Percentiles rank a stretch among this genome's conserved stretches.
These are phyloP conservation scores for Lingula anatina DNA, from an alignment of 2,888 invertebrate species.

Conservation along the genomic window DNA sequence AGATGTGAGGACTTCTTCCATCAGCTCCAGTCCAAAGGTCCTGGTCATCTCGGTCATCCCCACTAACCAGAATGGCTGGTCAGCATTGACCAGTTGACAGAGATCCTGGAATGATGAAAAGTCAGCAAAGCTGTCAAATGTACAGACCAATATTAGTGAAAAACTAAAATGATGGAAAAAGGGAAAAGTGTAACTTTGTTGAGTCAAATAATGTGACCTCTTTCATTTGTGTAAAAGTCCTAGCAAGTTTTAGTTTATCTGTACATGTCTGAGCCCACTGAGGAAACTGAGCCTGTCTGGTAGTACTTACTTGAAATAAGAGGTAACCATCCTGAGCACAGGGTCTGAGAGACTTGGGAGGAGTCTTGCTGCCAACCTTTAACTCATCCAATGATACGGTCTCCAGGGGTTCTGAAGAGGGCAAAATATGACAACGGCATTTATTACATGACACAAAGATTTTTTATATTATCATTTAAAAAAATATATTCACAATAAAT, in stretches of 20 bases:
- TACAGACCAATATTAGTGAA: no score
- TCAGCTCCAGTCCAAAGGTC: conserved; percentile 89
- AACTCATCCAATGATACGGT: conserved; percentile 70
- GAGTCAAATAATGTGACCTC: no score
- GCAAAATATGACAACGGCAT: no score
- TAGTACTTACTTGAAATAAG: conserved; percentile 73
- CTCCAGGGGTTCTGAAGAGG: conserved; percentile 46
- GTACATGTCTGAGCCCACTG: no score
- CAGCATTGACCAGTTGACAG: conserved; percentile 92
- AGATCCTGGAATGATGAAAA: conserved; percentile 66
- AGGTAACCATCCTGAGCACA: conserved; percentile 90
- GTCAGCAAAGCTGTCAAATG: no score
- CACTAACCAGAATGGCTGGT: conserved; percentile 90
- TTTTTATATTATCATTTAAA: neutral
- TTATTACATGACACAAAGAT: neutral
- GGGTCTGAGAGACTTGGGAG: conserved; percentile 77
- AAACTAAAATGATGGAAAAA: no score
- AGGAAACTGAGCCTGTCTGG: no score
- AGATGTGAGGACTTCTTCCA: conserved; percentile 84
- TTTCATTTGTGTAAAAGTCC: no score
- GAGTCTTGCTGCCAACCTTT: conserved; percentile 68
- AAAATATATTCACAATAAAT: no score
- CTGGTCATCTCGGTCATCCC: conserved; percentile 97
- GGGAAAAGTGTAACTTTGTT: no score
- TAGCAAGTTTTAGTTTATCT: no score